Base-by-base conservation (phyloP, 2,797 vertebrate species). In the Argyrosomus regius region DNA sequence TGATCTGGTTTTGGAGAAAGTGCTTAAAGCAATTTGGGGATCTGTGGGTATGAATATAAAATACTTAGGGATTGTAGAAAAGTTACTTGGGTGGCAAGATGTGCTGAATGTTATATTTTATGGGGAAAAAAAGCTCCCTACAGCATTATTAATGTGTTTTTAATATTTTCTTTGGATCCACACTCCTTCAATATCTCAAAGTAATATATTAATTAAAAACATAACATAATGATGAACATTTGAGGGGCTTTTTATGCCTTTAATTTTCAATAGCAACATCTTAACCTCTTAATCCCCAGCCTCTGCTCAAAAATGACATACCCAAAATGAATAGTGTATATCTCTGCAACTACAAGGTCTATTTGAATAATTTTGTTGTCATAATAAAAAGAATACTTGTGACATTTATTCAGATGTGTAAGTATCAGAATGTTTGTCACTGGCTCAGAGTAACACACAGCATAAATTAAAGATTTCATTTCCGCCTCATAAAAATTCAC, bases 1-100 rank as follows among this genome's bases (percentile, higher is more conserved):
- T 43, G 6, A 18, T 13, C n/a, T 76, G 35, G 49, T 58, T 81
- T 77, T 24, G 24, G 52, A 59, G 35, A 75, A 74, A 57, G 59
- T 45, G n/a, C 26, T 41, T 35, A 20, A 31, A 67, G 72, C 24
- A 67, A 45, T 79, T 52, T 66, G 35, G 13, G 2, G 22, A 35
- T 53, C 14, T 18, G 31, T 60, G 50, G 31, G 45, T 62, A 35
- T 45, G 49, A 6, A 41, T 50, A 67, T 56, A 53, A 66, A 48
- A 61, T 5, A 4, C 65, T 64, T 61, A 60, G 53, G 53, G 16
- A 58, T 50, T 68, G 63, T 61, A 6, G 71, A 31, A 45, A 73
- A 66, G 45, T 14, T 0, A 52, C 56, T 63, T 60, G 0, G 22
- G 3, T 6, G 6, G 8, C 17, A 26, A 17, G 18, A 5, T 3